These are phyloP conservation scores for Chelonia mydas DNA, from an alignment of 2,797 vertebrate species.

Conservation along the genomic window DNA sequence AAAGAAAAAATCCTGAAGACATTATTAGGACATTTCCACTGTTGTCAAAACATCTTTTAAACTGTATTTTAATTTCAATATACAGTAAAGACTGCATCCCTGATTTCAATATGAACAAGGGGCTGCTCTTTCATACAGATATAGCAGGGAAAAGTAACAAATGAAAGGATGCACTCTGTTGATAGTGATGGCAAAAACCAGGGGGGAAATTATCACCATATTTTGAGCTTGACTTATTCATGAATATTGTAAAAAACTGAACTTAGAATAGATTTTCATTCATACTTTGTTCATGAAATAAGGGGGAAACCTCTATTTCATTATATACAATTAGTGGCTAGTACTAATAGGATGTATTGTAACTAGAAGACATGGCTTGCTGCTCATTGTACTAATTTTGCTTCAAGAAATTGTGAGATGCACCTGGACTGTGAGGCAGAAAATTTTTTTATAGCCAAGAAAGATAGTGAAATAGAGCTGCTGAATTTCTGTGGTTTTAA, in stretches of 20 bases:
- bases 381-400: background rate
- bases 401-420: background rate
- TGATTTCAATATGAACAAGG: slow-evolving; percentile 63
- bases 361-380: background rate
- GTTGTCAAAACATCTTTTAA: slow-evolving; percentile 56
- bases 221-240: slow-evolving; percentile 12
- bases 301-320: background rate
- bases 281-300: slow-evolving; percentile 12
- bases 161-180: slow-evolving; percentile 22
- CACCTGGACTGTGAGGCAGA: background rate
- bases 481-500: background rate
- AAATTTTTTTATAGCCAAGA: background rate
- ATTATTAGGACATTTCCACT: slow-evolving; percentile 48
- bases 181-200: background rate
- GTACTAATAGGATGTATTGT: background rate
- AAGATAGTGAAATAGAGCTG: background rate
- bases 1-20: slow-evolving; percentile 30
- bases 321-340: background rate
- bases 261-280: background rate
- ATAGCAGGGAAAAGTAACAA: slow-evolving; percentile 47
- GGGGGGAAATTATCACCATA: background rate
- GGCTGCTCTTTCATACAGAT: slow-evolving; percentile 22
- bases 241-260: background rate
- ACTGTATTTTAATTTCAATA: slow-evolving; percentile 67
- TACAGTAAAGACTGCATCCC: slow-evolving; percentile 53